These are phyloP conservation scores for Euzophera pinguis DNA, from an alignment of 2,888 invertebrate species.

Conservation along the genomic window DNA sequence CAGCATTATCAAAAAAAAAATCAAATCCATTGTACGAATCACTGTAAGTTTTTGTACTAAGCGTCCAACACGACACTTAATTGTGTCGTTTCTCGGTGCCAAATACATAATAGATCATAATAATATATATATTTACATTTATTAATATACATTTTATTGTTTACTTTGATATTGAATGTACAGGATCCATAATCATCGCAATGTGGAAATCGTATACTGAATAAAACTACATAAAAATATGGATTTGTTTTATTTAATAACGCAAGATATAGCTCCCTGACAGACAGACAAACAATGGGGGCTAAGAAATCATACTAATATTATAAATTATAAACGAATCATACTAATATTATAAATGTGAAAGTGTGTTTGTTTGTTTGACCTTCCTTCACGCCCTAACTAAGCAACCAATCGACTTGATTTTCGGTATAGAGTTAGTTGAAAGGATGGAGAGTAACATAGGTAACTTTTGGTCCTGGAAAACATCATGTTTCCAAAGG, in stretches of 20 bases:
- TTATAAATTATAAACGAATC: no score
- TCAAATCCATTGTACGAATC: constrained; percentile 16
- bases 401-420: no score
- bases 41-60: constrained; percentile 30
- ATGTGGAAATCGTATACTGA: constrained; percentile 69
- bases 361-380: no score
- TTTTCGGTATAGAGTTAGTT: no score
- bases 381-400: no score
- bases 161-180: constrained; percentile 75
- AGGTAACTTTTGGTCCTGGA: no score
- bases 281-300: no score
- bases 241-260: constrained; percentile 42
- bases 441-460: no score
- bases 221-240: constrained; percentile 60
- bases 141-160: constrained; percentile 64
- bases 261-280: no score
- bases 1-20: constrained; percentile 13
- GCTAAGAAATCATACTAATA: no score
- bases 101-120: constrained; percentile 60
- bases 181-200: constrained; percentile 64
- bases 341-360: no score
- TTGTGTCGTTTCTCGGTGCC: constrained; percentile 63
- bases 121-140: constrained; percentile 68
- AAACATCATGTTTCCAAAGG: no score
- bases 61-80: constrained; percentile 57